Evolutionary conservation across 2,113 vertebrate genomes (phyloP).

Genomic region (Lampris incognitus): DNA sequence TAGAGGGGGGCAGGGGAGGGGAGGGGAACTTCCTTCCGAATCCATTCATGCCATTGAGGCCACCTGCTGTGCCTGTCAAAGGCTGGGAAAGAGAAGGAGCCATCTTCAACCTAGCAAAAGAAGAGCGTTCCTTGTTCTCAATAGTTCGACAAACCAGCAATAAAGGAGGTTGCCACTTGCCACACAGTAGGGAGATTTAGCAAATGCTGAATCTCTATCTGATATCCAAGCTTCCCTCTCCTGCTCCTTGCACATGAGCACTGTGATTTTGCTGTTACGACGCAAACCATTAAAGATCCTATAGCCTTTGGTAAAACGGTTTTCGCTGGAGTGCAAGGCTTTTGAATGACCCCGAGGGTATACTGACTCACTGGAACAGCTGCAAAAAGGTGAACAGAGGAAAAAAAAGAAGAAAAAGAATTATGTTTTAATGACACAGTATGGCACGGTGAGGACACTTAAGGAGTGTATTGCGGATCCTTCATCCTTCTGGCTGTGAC

Average conservation of each 20-base stretch:
- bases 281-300: too few species aligned
- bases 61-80: conserved; percentile 84
- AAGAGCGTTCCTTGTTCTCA: conserved; percentile 49
- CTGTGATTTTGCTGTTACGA: too few species aligned
- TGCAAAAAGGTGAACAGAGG: too few species aligned
- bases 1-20: conserved; percentile 35
- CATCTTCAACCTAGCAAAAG: conserved; percentile 55
- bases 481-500: conserved; percentile 44
- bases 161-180: not conserved
- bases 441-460: conserved; percentile 33
- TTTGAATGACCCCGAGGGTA: too few species aligned
- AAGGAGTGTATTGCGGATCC: conserved; percentile 33
- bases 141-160: not conserved
- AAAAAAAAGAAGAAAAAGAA: too few species aligned
- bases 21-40: conserved; percentile 81
- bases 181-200: not conserved
- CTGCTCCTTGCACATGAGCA: not conserved
- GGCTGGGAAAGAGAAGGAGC: conserved; percentile 53
- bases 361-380: too few species aligned
- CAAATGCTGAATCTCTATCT: not conserved
- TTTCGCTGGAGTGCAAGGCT: too few species aligned
- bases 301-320: too few species aligned
- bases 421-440: conserved; percentile 7
- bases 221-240: conserved; percentile 6
- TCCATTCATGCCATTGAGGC: conserved; percentile 79